phyloP scores from a whole-genome alignment of 2,113 vertebrate species.

The Gnathochromis pfefferi region DNA sequence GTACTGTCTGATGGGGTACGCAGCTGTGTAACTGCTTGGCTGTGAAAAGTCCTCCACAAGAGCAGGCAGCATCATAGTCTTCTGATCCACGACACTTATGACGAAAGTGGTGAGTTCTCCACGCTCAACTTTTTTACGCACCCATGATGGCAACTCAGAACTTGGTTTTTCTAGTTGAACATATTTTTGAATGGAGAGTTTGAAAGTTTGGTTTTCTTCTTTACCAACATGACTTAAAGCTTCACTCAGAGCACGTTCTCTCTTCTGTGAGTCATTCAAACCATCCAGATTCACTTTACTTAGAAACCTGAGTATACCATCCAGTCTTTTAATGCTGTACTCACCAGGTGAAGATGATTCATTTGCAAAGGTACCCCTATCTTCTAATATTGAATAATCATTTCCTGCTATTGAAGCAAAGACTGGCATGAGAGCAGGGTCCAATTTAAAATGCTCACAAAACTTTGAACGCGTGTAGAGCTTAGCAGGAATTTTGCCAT shows the following conservation, averaged over 20 bases:
- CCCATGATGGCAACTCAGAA: fast-evolving
- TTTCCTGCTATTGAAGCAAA: background rate
- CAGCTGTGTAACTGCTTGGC: background rate
- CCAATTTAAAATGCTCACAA: background rate
- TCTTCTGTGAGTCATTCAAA: fast-evolving
- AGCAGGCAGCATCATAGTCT: fast-evolving
- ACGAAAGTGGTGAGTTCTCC: background rate
- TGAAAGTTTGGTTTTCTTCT: fast-evolving
- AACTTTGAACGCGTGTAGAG: background rate
- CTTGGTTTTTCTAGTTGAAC: fast-evolving
- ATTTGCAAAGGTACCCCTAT: fast-evolving
- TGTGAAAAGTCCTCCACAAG: background rate
- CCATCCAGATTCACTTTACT: fast-evolving
- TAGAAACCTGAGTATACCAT: fast-evolving
- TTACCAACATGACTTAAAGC: too few relatives aligned
- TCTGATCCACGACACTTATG: fast-evolving
- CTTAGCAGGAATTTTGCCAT: background rate
- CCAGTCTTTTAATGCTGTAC: fast-evolving
- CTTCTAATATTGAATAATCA: background rate
- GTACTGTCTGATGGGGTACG: fast-evolving
- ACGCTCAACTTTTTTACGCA: fast-evolving
- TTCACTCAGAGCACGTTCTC: background rate
- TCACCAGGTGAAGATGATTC: too few relatives aligned
- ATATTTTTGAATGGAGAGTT: fast-evolving
- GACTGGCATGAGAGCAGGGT: background rate